Evolutionary conservation across 2,113 vertebrate genomes (phyloP), one percentile per base, ranked within the genome.

Genomic region (Coptodon rendalli): DNA sequence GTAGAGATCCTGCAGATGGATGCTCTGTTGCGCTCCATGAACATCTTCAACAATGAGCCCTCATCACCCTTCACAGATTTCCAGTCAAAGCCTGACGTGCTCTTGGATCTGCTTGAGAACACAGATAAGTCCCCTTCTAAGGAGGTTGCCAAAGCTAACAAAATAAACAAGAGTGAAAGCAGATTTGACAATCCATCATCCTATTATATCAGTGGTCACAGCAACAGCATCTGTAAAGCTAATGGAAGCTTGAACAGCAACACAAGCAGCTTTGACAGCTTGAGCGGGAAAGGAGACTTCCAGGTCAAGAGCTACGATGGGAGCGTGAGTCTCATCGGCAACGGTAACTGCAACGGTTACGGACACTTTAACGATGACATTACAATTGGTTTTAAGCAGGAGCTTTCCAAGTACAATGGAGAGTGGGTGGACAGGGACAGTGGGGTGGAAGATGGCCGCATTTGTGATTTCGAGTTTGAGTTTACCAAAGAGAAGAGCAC

Each of bases 351-450:
- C 85, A 94, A 91, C 17, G 66, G 87, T 22, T 93, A 89, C 22
- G 90, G 92, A 87, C 88, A 83, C 89, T 95, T 92, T 86, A 91
- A 88, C 66, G 52, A 88, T 59, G 93, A 95, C 82, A 91, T 95
- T 36, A 96, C 91, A 91, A 96, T 95, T 94, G 96, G 78, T 94
- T 97, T 97, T 86, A 97, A 97, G 45, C 97, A 97, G 93, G 97
- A 97, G 91, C 95, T 97, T 85, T 96, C 97, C 1, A 97, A 97
- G 94, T 96, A 95, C 93, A 97, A 96, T 71, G 85, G 95, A 38
- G 97, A 98, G 54, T 98, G 98, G 97, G 97, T 97, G 19, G 97
- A 98, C 82, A 94, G 96, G 34, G 97, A 96, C 95, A 98, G 98
- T 54, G 96, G 97, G 57, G 94, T 97, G 94, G 97, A 98, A 87